Evolutionary conservation across 2,113 vertebrate species (phyloP).

Genomic region (Antigone vipio): DNA sequence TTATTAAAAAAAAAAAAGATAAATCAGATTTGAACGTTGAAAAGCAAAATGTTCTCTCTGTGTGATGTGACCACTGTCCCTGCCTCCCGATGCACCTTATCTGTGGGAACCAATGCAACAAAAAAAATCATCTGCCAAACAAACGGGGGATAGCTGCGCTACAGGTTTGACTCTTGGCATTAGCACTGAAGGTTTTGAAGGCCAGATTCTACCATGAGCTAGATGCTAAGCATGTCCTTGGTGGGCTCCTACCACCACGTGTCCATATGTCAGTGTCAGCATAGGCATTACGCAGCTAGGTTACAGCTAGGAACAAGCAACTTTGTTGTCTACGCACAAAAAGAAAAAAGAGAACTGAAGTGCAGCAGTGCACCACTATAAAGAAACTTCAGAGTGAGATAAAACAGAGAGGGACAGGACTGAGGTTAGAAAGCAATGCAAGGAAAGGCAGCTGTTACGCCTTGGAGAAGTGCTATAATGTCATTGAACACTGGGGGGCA

Average conservation of each 20-base stretch:
- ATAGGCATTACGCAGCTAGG: accelerated
- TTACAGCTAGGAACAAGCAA: not conserved
- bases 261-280: accelerated
- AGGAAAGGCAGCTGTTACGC: not conserved
- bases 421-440: accelerated
- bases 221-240: accelerated
- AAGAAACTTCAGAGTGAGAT: not conserved
- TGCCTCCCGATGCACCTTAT: accelerated
- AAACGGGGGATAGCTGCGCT: accelerated
- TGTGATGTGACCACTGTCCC: accelerated
- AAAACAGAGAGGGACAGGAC: not conserved
- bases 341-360: not conserved
- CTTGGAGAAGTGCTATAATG: not conserved
- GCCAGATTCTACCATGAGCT: not conserved
- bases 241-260: accelerated
- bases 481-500: not conserved
- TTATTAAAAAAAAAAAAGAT: not conserved
- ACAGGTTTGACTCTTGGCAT: not conserved
- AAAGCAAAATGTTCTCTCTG: not conserved
- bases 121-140: not conserved
- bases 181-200: not conserved
- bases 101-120: not conserved
- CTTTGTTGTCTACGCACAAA: accelerated
- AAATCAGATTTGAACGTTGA: not conserved
- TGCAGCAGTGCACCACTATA: accelerated